Evolutionary conservation across 1,140 invertebrate species (phyloP), one percentile per base, ranked within the genome.

Genomic region (Atopsyche davidsoni): DNA sequence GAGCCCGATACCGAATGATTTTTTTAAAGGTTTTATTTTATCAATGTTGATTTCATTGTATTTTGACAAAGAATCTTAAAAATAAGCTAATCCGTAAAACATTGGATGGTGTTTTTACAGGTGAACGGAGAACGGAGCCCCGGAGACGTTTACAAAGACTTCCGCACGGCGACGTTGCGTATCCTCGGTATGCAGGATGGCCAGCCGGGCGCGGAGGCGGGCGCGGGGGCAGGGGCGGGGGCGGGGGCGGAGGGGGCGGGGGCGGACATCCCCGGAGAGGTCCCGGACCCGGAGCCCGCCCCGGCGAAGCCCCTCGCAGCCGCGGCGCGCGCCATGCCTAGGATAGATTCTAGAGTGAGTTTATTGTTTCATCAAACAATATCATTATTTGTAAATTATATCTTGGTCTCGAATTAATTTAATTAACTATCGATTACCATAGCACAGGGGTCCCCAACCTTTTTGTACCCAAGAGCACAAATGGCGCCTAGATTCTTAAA

Each of bases 101-200:
- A 28, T 28, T 28, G n/a, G 25, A 28, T n/a, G n/a, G n/a, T n/a
- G n/a, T 28, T 28, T 28, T 32, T 25, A 32, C 59, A 89, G 87
- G 79, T 90, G 1, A 89, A 90, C 60, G 88, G 88, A 2, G 87
- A 91, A 69, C 67, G 88, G 38, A 85, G 86, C 59, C 88, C 87
- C 9, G 78, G 78, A 11, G 86, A 89, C 58, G 88, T 91, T 16
- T 90, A 89, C 63, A 77, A 79, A 53, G 86, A 89, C 64, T 90
- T 90, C 67, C 75, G 82, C 13, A 74, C 80, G 18, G 81, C 83
- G 1, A 79, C 89, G 4, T 75, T 86, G 43, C 77, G 79, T 60
- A 84, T 87, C 57, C 64, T 89, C 10, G 83, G 82, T 18, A 66
- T 79, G 17, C 70, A 78, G 11, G 79, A 81, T 53, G 80, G 79